Evolutionary conservation across 2,797 vertebrate genomes (phyloP), one percentile per base, ranked within the genome.

Genomic region (Aphelocoma californica): DNA sequence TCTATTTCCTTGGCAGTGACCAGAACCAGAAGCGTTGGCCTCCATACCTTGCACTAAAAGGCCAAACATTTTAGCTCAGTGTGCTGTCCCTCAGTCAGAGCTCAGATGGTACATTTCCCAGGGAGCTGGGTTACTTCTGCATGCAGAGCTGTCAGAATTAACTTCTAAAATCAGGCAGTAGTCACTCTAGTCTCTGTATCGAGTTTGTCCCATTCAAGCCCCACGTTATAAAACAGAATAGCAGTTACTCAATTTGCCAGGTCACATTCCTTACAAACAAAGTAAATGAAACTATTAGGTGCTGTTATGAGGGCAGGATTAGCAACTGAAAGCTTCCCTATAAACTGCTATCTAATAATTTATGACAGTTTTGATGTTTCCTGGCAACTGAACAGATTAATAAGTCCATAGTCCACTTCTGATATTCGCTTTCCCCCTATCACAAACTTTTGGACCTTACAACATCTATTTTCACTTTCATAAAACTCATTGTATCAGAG

Each of bases 401-500:
- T 95, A 91, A 96, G 91, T 94, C 82, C 83, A 92, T 81, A 95
- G 86, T 96, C 72, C 80, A 1, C 83, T 60, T 88, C 57, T 67
- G 84, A 90, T 83, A 88, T 24, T 93, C 48, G 74, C 53, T 74
- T 81, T 78, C 32, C 47, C 36, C 20, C 78, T 85, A 75, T 92
- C 74, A 61, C 31, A 74, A 95, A 79, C 88, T 93, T 94, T 93
- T 96, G 92, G 69, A 97, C 94, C 69, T 95, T 96, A 83, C 26
- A 89, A 95, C 5, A 0, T 83, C 83, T 74, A 74, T 93, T 96
- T 93, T 92, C 81, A 51, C 71, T 93, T 88, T 61, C 32, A 56
- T 36, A 51, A 66, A 84, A 60, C 36, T 34, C 62, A n/a, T 25
- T 17, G 44, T 14, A n/a, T 28, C 56, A 47, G 57, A 44, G 38